Percentiles rank a stretch among this genome's conserved stretches.
Conservation (phyloP, 2,888 invertebrate species). For the Acanthacorydalis orientalis region DNA sequence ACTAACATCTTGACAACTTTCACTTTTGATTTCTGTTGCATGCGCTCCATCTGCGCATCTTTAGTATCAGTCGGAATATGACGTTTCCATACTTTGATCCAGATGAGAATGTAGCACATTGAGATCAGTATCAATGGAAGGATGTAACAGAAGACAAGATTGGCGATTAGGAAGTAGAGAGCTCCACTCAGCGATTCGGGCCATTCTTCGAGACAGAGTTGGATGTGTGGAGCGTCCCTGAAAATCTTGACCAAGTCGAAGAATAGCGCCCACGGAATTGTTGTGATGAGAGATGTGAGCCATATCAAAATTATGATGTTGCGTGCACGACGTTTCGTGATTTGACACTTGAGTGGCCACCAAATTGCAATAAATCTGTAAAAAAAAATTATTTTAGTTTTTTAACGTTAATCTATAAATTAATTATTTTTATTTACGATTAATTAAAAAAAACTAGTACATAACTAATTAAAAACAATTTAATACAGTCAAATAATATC, state of each 20-base stretch:
- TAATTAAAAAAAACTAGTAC: too few relatives aligned
- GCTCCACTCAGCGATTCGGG: constrained; percentile 67
- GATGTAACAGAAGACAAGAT: constrained; percentile 78
- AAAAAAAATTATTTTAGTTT: constrained; percentile 18
- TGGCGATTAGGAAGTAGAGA: constrained; percentile 75
- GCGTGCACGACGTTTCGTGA: constrained; percentile 74
- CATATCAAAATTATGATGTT: constrained; percentile 81
- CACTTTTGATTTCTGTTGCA: constrained; percentile 88
- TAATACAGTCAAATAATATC: too few relatives aligned
- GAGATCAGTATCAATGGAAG: constrained; percentile 81
- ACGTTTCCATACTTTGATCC: constrained; percentile 73
- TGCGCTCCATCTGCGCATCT: constrained; percentile 78
- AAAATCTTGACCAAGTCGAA: constrained; percentile 65
- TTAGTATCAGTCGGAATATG: constrained; percentile 82
- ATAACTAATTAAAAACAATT: too few relatives aligned
- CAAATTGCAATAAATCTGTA: constrained; percentile 89
- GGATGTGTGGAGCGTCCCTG: constrained; percentile 56
- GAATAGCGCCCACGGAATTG: constrained; percentile 81
- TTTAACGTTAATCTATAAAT: too few relatives aligned
- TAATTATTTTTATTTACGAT: too few relatives aligned
- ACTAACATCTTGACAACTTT: constrained; percentile 91
- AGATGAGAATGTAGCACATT: constrained; percentile 81
- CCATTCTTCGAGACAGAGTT: constrained; percentile 72
- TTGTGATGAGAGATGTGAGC: constrained; percentile 69
- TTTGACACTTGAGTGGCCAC: constrained; percentile 84